A percentile compares a stretch with the other conserved stretches of the same genome.
Conservation (phyloP, 2,113 vertebrate species). For the Nannobrachium achirus region DNA sequence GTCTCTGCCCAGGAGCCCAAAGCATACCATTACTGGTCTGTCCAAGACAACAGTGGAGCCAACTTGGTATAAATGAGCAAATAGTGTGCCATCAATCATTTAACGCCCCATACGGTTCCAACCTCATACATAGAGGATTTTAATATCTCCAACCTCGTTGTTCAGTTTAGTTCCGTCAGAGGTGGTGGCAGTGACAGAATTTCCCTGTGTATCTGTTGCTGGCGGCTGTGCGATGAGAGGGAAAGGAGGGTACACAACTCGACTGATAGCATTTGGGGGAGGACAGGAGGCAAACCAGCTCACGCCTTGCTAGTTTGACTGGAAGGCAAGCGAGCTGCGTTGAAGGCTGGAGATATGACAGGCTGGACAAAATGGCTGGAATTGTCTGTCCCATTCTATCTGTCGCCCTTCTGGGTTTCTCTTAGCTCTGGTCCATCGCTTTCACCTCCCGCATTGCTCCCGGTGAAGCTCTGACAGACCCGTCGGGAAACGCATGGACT, state of each 20-base stretch:
- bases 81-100: constrained; percentile 65
- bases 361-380: constrained; percentile 47
- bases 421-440: no score
- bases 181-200: constrained; percentile 27
- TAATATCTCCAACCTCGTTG: constrained; percentile 46
- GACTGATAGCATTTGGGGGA: constrained; percentile 21
- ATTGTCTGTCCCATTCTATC: constrained; percentile 2
- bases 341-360: constrained; percentile 39
- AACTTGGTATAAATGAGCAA: constrained; percentile 58
- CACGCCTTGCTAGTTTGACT: constrained; percentile 43
- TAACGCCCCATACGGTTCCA: constrained; percentile 43
- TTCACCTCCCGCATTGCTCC: no score
- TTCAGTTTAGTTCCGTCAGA: constrained; percentile 32
- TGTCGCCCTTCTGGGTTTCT: constrained; percentile 5
- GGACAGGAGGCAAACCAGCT: constrained; percentile 42
- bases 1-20: constrained; percentile 38
- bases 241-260: constrained; percentile 21
- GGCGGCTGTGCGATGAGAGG: constrained; percentile 33
- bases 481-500: no score
- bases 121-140: constrained; percentile 55
- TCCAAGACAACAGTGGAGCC: constrained; percentile 48
- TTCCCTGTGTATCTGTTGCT: constrained; percentile 34
- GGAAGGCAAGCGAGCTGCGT: constrained; percentile 51
- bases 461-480: no score
- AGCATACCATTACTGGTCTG: constrained; percentile 45